phyloP scores from a whole-genome alignment of 2,888 invertebrate genomes.

The Synanthedon myopaeformis region DNA sequence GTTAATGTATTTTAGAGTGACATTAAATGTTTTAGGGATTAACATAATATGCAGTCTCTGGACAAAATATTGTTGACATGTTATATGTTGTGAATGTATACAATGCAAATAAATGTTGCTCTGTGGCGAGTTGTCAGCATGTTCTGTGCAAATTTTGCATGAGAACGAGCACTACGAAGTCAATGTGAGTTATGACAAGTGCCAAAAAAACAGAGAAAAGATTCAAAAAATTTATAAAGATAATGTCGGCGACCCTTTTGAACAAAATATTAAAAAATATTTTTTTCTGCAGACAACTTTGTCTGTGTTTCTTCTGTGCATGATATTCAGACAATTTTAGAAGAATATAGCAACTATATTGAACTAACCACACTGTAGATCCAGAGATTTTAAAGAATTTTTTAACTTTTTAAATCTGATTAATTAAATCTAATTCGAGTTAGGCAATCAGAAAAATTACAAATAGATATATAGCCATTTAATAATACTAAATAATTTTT shows the following conservation, averaged over 20 bases:
- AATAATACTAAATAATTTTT: not conserved
- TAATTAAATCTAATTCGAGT: not conserved
- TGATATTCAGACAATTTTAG: constrained; percentile 6
- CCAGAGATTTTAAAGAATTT: not conserved
- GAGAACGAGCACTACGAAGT: constrained; percentile 35
- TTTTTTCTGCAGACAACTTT: constrained; percentile 10
- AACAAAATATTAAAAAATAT: not conserved
- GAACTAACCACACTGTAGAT: not conserved
- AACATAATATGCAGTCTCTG: not conserved
- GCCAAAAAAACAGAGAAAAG: too few relatives aligned
- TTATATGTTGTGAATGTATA: constrained; percentile 18
- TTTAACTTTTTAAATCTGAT: not conserved
- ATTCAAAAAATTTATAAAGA: too few relatives aligned
- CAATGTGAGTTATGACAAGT: too few relatives aligned
- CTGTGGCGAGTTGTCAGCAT: constrained; percentile 49
- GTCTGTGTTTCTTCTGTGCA: constrained; percentile 19
- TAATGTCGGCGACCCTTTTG: too few relatives aligned
- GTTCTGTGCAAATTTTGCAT: constrained; percentile 44
- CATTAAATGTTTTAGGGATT: not conserved
- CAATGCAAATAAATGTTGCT: constrained; percentile 30
- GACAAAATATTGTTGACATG: not conserved
- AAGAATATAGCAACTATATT: not conserved
- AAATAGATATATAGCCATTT: not conserved
- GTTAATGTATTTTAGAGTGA: not conserved
- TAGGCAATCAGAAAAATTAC: not conserved